phyloP scores from a whole-genome alignment of 2,113 vertebrate genomes.

The Genyomyrus donnyi region DNA sequence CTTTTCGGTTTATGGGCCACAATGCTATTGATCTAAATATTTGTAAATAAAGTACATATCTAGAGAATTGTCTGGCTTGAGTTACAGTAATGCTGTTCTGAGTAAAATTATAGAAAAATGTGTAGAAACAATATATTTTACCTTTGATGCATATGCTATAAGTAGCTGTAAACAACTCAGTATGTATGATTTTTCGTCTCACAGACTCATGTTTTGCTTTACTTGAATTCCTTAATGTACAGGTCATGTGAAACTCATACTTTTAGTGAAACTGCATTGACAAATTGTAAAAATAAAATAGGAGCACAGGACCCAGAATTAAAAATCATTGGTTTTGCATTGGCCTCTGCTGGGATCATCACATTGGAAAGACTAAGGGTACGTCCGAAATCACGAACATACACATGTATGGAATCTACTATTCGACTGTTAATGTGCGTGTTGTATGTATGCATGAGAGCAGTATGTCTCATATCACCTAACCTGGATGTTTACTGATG shows the following conservation, averaged over 20 bases:
- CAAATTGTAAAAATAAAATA: not conserved
- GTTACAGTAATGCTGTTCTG: not conserved
- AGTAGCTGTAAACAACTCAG: not conserved
- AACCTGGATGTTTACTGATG: not conserved
- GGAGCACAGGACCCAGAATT: not conserved
- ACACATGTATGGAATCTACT: not conserved
- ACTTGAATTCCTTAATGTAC: not conserved
- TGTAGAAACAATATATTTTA: not conserved
- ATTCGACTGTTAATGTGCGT: not conserved
- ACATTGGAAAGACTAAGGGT: not conserved
- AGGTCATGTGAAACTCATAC: not conserved
- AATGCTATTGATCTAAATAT: constrained; percentile 80
- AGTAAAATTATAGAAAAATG: not conserved
- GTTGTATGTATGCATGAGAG: not conserved
- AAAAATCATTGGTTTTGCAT: not conserved
- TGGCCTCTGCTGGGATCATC: not conserved
- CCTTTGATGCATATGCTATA: not conserved
- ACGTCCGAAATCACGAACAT: not conserved
- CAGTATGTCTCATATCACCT: not conserved
- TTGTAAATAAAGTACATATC: constrained; percentile 88
- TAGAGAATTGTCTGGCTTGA: constrained; percentile 54
- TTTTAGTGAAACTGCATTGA: not conserved
- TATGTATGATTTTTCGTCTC: not conserved
- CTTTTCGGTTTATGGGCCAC: constrained; percentile 73
- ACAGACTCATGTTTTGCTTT: not conserved